Evolutionary conservation across 1,140 invertebrate species (phyloP).

Genomic region (Trichonephila clavata): DNA sequence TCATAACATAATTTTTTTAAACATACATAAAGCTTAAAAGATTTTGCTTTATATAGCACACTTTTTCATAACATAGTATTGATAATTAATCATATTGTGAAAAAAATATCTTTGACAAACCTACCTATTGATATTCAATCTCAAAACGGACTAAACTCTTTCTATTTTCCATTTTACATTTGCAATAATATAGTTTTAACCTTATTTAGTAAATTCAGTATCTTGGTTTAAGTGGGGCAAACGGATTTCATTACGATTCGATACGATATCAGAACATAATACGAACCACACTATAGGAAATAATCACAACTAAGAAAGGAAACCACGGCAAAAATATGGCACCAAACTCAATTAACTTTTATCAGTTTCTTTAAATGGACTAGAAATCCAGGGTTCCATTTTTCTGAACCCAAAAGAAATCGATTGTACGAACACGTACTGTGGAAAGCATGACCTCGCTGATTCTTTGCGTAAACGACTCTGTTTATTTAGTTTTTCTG

Average conservation of each 20-base stretch:
- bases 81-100: too few species aligned
- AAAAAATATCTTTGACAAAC: too few species aligned
- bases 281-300: background rate
- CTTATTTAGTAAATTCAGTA: background rate
- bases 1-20: too few species aligned
- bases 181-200: background rate
- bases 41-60: too few species aligned
- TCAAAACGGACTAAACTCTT: too few species aligned
- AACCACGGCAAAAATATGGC: background rate
- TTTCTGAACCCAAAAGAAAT: slow-evolving; percentile 2
- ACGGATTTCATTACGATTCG: background rate
- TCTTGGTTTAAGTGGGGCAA: background rate
- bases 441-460: background rate
- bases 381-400: slow-evolving; percentile 25
- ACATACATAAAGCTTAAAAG: too few species aligned
- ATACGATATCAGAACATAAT: background rate
- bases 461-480: background rate
- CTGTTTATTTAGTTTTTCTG: background rate
- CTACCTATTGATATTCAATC: too few species aligned
- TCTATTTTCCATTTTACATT: too few species aligned
- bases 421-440: background rate
- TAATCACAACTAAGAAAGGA: background rate
- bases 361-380: background rate
- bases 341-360: background rate
- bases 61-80: too few species aligned